Percentiles rank a stretch among this genome's conserved stretches.
These are phyloP conservation scores for Amphiura filiformis DNA, from an alignment of 35 echinoderm and acorn worm genomes.

Conservation along the genomic window DNA sequence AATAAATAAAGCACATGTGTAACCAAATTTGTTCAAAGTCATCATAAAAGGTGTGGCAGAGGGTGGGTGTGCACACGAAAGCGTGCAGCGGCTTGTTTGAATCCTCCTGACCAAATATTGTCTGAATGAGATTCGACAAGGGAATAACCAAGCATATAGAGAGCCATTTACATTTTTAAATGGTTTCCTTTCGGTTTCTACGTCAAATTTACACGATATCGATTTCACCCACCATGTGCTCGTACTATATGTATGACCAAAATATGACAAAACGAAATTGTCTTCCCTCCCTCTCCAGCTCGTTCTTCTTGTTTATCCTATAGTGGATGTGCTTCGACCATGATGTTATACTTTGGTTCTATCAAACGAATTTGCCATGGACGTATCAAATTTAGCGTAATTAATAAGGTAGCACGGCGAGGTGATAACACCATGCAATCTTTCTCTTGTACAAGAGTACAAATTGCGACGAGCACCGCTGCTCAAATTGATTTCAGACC, in stretches of 20 bases:
- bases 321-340: not conserved
- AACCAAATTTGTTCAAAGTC: not conserved
- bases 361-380: slow-evolving; percentile 23
- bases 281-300: not conserved
- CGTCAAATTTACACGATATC: not conserved
- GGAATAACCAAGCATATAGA: not conserved
- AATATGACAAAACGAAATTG: no score
- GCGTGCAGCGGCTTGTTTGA: not conserved
- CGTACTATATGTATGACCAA: not conserved
- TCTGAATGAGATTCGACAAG: not conserved
- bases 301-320: no score
- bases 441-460: not conserved
- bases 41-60: not conserved
- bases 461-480: not conserved
- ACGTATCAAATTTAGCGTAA: slow-evolving; percentile 48
- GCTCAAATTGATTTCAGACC: not conserved
- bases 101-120: not conserved
- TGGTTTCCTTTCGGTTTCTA: not conserved
- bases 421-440: not conserved
- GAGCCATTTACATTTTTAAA: not conserved
- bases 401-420: slow-evolving; percentile 5
- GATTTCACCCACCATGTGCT: not conserved
- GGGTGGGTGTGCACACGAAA: not conserved
- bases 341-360: not conserved
- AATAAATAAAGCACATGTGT: not conserved